These are phyloP conservation scores for Leptinotarsa defecta DNA, from an alignment of 1,140 invertebrate genomes.

Conservation along the genomic window DNA sequence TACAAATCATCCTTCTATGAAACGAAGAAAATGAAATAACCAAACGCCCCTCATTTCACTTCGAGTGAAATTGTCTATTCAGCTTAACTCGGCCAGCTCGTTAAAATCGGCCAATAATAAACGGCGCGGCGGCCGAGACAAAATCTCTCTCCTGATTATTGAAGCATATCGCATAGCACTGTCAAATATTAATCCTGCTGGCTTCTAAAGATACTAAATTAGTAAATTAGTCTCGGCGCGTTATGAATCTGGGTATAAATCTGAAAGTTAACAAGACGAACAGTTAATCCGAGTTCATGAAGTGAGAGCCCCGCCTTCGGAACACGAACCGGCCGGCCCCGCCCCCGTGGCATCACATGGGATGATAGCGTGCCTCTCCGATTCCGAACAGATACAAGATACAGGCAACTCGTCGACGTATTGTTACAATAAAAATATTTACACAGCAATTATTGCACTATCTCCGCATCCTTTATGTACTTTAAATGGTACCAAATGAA, in stretches of 20 bases:
- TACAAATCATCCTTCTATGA: no score
- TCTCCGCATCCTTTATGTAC: constrained; percentile 38
- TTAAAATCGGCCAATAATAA: constrained; percentile 11
- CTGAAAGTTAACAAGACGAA: constrained; percentile 55
- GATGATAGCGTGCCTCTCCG: constrained; percentile 42
- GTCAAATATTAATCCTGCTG: constrained; percentile 12
- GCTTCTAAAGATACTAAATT: constrained; percentile 34
- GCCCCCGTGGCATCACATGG: constrained; percentile 49
- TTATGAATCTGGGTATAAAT: constrained; percentile 49
- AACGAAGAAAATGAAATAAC: no score
- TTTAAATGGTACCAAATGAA: constrained; percentile 28
- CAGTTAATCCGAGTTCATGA: constrained; percentile 48
- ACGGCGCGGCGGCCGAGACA: not conserved
- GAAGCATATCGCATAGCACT: constrained; percentile 5
- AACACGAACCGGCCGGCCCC: constrained; percentile 45
- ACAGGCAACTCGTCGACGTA: constrained; percentile 33
- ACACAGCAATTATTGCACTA: constrained; percentile 49
- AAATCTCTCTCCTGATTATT: constrained; percentile 4
- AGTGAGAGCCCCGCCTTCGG: constrained; percentile 49
- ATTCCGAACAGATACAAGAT: constrained; percentile 31
- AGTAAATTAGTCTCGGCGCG: constrained; percentile 31
- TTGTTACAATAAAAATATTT: constrained; percentile 51
- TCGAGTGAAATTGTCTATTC: not conserved
- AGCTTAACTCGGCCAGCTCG: not conserved
- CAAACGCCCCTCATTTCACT: not conserved